Percentiles rank a stretch among this genome's conserved stretches.
Evolutionary conservation across 2,888 invertebrate genomes (phyloP).

Genomic region (Choristoneura rosaceana): DNA sequence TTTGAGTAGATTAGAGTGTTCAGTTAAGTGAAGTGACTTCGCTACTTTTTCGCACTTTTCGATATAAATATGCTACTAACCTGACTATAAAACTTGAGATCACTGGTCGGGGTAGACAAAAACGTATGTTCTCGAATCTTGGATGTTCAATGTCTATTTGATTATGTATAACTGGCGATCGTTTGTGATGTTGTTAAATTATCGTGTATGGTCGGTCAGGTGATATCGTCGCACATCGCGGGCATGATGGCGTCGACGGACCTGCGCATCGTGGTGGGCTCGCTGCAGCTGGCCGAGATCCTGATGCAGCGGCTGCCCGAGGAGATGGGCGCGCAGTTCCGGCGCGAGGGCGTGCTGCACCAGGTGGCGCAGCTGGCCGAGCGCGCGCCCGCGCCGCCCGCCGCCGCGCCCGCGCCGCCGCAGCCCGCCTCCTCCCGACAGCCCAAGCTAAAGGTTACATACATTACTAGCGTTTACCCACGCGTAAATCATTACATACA

Average conservation of each 20-base stretch:
- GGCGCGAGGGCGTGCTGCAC: conserved; percentile 98
- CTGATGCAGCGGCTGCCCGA: conserved; percentile 98
- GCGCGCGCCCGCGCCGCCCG: conserved; percentile 47
- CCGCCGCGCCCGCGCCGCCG: conserved; percentile 48
- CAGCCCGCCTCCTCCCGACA: conserved; percentile 69
- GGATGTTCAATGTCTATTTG: no score
- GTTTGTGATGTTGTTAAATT: neutral
- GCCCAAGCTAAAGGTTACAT: conserved; percentile 77
- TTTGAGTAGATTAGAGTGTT: no score
- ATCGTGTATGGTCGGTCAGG: conserved; percentile 57
- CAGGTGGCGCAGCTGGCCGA: conserved; percentile 86
- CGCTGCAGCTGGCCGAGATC: conserved; percentile 98
- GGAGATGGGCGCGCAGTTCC: conserved; percentile 97
- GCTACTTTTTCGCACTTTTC: no score
- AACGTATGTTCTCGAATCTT: no score
- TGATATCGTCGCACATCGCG: conserved; percentile 98
- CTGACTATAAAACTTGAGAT: no score
- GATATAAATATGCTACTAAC: no score
- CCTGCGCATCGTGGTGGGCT: conserved; percentile 97
- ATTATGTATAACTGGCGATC: no score
- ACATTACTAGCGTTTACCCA: no score
- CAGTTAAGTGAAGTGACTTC: no score
- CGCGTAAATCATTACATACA: no score
- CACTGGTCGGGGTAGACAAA: no score
- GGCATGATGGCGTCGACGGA: conserved; percentile 99